A percentile compares a stretch with the other conserved stretches of the same genome.
These are phyloP conservation scores for Andrena fulva DNA, from an alignment of 2,888 invertebrate genomes.

Conservation along the genomic window DNA sequence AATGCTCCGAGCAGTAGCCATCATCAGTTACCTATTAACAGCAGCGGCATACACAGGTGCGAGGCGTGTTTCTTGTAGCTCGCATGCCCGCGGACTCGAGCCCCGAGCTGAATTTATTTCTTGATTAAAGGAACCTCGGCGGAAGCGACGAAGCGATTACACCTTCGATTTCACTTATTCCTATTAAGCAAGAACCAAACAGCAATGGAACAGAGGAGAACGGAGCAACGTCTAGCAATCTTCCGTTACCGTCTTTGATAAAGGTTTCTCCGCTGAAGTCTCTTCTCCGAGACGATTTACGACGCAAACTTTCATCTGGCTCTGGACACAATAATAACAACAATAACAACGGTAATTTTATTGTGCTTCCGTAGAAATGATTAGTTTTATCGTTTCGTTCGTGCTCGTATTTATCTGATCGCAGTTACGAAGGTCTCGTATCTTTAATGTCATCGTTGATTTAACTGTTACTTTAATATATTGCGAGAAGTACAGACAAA, in stretches of 20 bases:
- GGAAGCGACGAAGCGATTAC: constrained; percentile 88
- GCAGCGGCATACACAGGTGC: constrained; percentile 81
- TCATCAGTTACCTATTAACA: constrained; percentile 86
- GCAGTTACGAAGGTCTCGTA: neutral
- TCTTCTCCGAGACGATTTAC: constrained; percentile 92
- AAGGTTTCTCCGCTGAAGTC: constrained; percentile 95
- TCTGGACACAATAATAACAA: constrained; percentile 75
- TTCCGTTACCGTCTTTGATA: constrained; percentile 89
- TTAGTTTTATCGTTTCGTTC: neutral
- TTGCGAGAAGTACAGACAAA: constrained; percentile 6
- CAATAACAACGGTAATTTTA: constrained; percentile 58
- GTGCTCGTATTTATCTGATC: neutral
- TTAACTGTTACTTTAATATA: neutral
- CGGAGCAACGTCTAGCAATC: constrained; percentile 89
- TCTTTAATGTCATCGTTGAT: neutral
- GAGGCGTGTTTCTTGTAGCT: neutral
- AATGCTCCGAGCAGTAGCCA: constrained; percentile 91
- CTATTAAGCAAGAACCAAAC: constrained; percentile 89
- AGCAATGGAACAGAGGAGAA: constrained; percentile 85
- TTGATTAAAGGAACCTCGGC: constrained; percentile 80
- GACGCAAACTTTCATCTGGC: constrained; percentile 90
- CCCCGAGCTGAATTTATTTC: constrained; percentile 37
- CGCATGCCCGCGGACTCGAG: too few species aligned
- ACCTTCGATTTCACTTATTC: constrained; percentile 94
- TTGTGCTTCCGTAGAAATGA: neutral